Conservation (phyloP, 2,888 invertebrate species). For the Eilema caniola region DNA sequence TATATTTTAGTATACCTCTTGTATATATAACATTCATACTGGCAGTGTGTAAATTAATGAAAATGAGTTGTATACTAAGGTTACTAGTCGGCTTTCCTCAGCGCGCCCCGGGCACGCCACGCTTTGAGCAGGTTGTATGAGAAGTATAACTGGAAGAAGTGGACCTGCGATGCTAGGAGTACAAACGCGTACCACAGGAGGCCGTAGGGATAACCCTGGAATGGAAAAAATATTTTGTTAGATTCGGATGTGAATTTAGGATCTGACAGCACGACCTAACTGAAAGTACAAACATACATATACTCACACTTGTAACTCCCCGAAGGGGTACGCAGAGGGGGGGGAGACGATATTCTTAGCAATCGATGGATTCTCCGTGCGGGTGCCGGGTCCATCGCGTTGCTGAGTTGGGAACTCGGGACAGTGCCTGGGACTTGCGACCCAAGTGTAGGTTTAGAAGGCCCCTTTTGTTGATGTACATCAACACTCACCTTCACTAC, state of each 20-base stretch:
- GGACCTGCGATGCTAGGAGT: conserved; percentile 94
- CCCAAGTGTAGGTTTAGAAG: no score
- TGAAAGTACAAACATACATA: no score
- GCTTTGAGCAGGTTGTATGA: conserved; percentile 93
- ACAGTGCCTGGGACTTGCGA: no score
- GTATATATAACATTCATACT: conserved; percentile 37
- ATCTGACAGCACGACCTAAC: no score
- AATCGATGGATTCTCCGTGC: no score
- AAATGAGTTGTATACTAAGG: conserved; percentile 31
- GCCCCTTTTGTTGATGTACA: no score
- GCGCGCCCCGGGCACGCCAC: conserved; percentile 92
- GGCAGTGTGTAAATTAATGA: conserved; percentile 48
- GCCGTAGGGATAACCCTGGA: conserved; percentile 96
- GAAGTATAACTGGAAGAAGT: conserved; percentile 94
- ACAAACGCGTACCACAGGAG: conserved; percentile 97
- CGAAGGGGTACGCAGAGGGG: no score
- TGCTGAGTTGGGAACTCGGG: no score
- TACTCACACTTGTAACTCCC: no score
- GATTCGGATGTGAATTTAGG: neutral
- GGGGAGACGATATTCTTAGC: no score
- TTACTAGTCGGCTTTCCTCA: conserved; percentile 89
- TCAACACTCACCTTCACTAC: no score
- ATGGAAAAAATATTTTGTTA: conserved; percentile 28
- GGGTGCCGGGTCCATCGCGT: no score
- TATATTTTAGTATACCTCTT: conserved; percentile 37